phyloP scores from a whole-genome alignment of 2,797 vertebrate genomes.

The Phoebastria nigripes region DNA sequence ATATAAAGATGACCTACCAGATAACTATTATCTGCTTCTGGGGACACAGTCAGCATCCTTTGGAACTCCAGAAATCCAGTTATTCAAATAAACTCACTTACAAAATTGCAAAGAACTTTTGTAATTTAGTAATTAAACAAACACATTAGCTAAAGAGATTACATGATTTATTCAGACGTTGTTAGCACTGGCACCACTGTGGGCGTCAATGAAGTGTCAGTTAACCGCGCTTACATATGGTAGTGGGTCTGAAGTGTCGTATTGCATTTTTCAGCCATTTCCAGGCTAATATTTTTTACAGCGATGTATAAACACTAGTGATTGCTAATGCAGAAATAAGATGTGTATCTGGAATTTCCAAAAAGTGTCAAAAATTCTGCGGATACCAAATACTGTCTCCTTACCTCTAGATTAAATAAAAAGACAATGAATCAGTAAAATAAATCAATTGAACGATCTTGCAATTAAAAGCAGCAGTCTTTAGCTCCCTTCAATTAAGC shows the following conservation, averaged over 20 bases:
- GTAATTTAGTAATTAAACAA: background rate
- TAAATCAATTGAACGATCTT: background rate
- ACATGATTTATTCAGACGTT: background rate
- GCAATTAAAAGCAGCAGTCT: background rate
- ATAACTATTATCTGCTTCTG: background rate
- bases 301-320: slow-evolving; percentile 22
- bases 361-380: background rate
- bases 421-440: background rate
- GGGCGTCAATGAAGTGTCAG: background rate
- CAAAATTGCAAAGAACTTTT: background rate
- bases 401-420: background rate
- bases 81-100: background rate
- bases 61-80: background rate
- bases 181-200: background rate
- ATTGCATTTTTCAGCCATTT: slow-evolving; percentile 35
- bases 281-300: slow-evolving; percentile 52
- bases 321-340: slow-evolving; percentile 49
- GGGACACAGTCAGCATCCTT: background rate
- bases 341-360: background rate
- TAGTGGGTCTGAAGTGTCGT: background rate
- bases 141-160: background rate
- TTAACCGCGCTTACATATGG: background rate
- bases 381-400: background rate
- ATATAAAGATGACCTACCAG: background rate
- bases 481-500: background rate